Evolutionary conservation across 2,113 vertebrate genomes (phyloP).

Genomic region (Phyllostomus hastatus): DNA sequence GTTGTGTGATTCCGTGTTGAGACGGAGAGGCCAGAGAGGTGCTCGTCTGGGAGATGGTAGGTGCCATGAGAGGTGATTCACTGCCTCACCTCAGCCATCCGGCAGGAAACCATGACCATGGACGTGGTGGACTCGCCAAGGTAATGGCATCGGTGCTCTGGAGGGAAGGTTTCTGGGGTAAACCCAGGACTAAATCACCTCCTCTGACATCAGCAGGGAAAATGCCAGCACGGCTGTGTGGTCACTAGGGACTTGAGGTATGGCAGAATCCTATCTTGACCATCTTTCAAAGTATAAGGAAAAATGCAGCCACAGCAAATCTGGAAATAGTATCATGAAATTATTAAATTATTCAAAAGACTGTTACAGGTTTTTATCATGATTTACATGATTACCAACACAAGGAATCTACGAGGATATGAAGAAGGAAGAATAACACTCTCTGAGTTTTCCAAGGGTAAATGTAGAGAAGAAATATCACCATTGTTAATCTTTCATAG

Average conservation of each 20-base stretch:
- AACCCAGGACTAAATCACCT: background rate
- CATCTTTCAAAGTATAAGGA: conserved; percentile 5
- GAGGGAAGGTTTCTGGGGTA: conserved; percentile 46
- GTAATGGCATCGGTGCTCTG: conserved; percentile 35
- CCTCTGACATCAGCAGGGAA: background rate
- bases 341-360: conserved; percentile 59
- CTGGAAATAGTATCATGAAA: conserved; percentile 54
- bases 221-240: background rate
- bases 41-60: background rate
- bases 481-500: background rate
- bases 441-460: background rate
- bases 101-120: conserved; percentile 21
- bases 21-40: background rate
- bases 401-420: background rate
- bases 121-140: background rate
- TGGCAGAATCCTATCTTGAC: background rate
- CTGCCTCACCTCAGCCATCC: conserved; percentile 41
- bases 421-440: background rate
- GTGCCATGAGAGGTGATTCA: background rate
- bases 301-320: background rate
- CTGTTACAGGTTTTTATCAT: conserved; percentile 37
- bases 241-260: background rate
- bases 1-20: background rate
- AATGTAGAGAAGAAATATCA: background rate
- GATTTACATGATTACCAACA: background rate